phyloP scores from a whole-genome alignment of 2,888 invertebrate genomes.

The Phorcus lineatus region DNA sequence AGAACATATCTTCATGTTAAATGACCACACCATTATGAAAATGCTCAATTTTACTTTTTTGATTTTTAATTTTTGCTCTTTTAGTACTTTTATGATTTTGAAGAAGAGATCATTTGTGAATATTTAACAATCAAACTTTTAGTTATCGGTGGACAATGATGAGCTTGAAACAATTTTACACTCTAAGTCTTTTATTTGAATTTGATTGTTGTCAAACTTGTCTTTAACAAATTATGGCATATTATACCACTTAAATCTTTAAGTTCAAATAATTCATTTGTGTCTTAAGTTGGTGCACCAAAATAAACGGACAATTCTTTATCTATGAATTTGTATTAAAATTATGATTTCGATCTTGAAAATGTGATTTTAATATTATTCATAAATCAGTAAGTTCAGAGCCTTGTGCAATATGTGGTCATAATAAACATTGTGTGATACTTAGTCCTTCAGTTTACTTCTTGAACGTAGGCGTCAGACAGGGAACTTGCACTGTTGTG shows the following conservation, averaged over 20 bases:
- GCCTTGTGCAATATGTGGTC: not conserved
- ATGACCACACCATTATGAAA: not conserved
- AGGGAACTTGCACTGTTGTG: not conserved
- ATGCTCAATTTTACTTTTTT: slow-evolving; percentile 9
- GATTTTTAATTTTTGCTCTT: not conserved
- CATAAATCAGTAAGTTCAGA: not conserved
- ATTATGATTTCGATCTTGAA: no score
- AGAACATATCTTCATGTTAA: no score
- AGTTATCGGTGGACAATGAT: no score
- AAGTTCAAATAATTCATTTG: not conserved
- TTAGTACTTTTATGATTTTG: not conserved
- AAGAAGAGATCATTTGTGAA: no score
- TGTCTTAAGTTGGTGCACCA: not conserved
- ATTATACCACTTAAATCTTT: not conserved
- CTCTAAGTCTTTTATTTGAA: not conserved
- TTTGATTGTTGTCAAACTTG: not conserved
- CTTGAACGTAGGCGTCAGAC: not conserved
- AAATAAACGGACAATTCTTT: no score
- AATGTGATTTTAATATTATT: no score
- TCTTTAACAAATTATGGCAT: not conserved
- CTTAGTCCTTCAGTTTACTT: not conserved
- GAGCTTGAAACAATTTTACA: not conserved
- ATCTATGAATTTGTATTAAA: no score
- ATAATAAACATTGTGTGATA: not conserved
- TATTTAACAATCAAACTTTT: no score